Evolutionary conservation across 2,797 vertebrate genomes (phyloP), one percentile per base, ranked within the genome.

Genomic region (Luscinia megarhynchos): DNA sequence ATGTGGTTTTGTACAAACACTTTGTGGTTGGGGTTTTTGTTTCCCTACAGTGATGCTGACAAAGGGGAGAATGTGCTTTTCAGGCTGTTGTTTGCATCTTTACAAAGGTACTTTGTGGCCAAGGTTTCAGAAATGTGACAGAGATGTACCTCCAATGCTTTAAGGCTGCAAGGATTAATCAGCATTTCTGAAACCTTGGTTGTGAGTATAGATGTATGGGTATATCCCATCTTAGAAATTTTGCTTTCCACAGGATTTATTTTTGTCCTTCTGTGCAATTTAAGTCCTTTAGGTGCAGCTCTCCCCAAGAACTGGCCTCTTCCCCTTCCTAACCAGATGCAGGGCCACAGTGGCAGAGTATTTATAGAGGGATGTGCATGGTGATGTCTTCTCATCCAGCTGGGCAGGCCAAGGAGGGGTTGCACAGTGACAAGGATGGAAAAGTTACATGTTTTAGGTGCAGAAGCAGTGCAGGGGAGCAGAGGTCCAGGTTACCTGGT

Each of bases 1-100:
- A n/a, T 51, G 43, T 38, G 92, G 58, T 95, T 92, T 90, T 61
- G 85, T 91, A 63, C 58, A 53, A 54, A 69, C 1, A 6, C 66
- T 59, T 53, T 59, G 66, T 70, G 53, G 12, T 59, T 46, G 15
- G 0, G 22, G 12, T 17, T 24, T 23, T 72, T 64, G 17, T 54
- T 26, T 15, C 1, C 1, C 41, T 83, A 4, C 53, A 72, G 18
- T 13, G 19, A 8, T 66, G 66, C 79, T 84, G 58, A 66, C 40
- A 61, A 53, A 73, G 15, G 36, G 61, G 59, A 64, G 78, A 80
- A 22, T 36, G 8, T 64, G 51, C 20, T 85, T 69, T 94, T 92
- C 84, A 74, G 38, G 2, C 64, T 38, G 64, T 16, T 46, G 43
- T 30, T 54, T 58, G 67, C 34, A 29, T 62, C 50, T 40, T 70